phyloP scores from a whole-genome alignment of 2,888 invertebrate genomes.

The Trachelus tabidus region DNA sequence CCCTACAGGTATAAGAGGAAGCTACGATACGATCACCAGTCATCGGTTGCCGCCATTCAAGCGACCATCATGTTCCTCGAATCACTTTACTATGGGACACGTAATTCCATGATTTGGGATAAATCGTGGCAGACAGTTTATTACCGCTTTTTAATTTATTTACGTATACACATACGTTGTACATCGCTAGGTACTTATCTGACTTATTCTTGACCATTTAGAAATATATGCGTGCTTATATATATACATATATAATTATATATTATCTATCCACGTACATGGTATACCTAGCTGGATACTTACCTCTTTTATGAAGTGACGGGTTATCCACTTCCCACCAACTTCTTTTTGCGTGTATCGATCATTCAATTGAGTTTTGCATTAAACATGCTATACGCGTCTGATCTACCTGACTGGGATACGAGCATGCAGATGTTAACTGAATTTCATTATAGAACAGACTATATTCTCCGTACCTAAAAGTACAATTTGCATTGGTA shows the following conservation, averaged over 20 bases:
- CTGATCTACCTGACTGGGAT: neutral
- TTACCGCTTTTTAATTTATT: neutral
- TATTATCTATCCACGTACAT: neutral
- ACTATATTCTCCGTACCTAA: neutral
- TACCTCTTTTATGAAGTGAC: neutral
- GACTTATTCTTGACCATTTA: neutral
- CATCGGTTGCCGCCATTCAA: neutral
- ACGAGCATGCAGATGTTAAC: neutral
- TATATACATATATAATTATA: neutral
- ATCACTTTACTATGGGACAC: neutral
- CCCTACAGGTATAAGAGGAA: neutral
- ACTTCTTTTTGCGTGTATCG: neutral
- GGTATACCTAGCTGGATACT: neutral
- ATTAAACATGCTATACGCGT: neutral
- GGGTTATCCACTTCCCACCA: neutral
- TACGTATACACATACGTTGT: neutral
- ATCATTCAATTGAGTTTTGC: neutral
- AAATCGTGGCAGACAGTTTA: neutral
- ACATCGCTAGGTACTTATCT: neutral
- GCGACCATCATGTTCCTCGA: neutral
- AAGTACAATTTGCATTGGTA: neutral
- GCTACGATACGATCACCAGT: slow-evolving; percentile 4
- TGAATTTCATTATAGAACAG: neutral
- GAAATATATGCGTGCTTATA: neutral
- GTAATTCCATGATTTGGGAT: neutral